Evolutionary conservation across 2,888 invertebrate species (phyloP), one percentile per base, ranked within the genome.

Genomic region (Crossocerus cetratus): DNA sequence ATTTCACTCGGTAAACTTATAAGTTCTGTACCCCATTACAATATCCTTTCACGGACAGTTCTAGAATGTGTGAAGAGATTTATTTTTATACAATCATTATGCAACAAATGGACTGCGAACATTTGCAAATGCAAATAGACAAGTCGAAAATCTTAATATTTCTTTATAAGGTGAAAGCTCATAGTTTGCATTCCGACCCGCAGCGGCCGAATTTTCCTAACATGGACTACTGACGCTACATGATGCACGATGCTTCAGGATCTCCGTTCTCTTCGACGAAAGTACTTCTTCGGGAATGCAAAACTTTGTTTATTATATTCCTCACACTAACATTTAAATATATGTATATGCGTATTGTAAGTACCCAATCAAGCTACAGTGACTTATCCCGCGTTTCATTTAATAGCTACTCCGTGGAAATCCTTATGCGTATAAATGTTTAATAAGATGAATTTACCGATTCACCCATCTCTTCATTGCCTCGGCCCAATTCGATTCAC

Each of bases 401-500:
- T 54, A 20, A 55, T 70, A 72, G 69, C 93, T 84, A 94, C 93
- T 68, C 58, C 60, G 3, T 20, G 70, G 66, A 74, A 64, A 66
- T 45, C n/a, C 61, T 74, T 45, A 49, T 49, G 49, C 16, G 14
- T 42, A 14, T 62, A 21, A 59, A 55, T 59, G 73, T 66, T 42
- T 18, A 42, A 18, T 62, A 13, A 18, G 66, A 61, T 93, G 11
- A 59, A 70, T 84, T 91, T 93, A 94, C 91, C 94, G 93, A 88
- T 94, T 94, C 75, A 94, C 93, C 94, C 94, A 94, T 84, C 94
- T 91, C 83, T 93, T 93, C 82, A 93, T 92, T 18, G 93, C 93
- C 85, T 94, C 94, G 81, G 94, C 93, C 93, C 94, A 94, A 79
- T 93, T 92, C 16, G 91, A 82, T 65, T 89, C 89, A 65, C 85